Conservation (phyloP, 2,888 invertebrate species). For the Ectemnius cavifrons region DNA sequence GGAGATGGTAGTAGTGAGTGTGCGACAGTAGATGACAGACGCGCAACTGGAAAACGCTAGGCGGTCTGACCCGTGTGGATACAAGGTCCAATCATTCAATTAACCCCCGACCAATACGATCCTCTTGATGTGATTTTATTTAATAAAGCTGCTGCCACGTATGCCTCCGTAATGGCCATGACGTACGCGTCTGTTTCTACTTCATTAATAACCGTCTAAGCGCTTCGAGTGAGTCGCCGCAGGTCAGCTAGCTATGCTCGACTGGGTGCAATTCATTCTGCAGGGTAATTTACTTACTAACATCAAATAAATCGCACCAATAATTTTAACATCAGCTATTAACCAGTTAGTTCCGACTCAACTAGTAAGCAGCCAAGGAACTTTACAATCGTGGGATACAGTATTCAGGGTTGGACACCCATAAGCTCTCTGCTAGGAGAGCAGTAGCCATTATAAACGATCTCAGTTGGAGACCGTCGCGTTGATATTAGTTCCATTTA, state of each 20-base stretch:
- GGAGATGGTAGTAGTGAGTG: no score
- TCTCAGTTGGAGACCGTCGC: constrained; percentile 55
- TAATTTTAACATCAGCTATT: no score
- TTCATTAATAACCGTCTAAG: constrained; percentile 34
- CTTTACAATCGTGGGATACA: no score
- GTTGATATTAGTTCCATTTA: constrained; percentile 67
- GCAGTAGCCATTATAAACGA: constrained; percentile 46
- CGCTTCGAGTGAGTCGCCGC: background rate
- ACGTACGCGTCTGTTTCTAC: constrained; percentile 44
- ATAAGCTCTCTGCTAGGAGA: constrained; percentile 6
- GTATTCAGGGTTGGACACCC: no score
- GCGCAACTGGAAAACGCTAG: constrained; percentile 55
- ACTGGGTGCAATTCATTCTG: no score
- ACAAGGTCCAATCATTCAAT: constrained; percentile 73
- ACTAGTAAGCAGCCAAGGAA: no score
- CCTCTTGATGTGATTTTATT: constrained; percentile 73
- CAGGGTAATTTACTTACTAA: no score
- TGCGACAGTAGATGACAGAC: background rate
- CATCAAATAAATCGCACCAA: no score
- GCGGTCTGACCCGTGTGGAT: constrained; percentile 57
- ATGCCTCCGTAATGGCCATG: constrained; percentile 44
- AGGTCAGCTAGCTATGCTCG: no score
- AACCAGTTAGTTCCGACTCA: no score
- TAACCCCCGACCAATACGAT: constrained; percentile 69
- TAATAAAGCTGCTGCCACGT: constrained; percentile 69